Evolutionary conservation across 2,888 invertebrate species (phyloP).

Genomic region (Argynnis bischoffii): DNA sequence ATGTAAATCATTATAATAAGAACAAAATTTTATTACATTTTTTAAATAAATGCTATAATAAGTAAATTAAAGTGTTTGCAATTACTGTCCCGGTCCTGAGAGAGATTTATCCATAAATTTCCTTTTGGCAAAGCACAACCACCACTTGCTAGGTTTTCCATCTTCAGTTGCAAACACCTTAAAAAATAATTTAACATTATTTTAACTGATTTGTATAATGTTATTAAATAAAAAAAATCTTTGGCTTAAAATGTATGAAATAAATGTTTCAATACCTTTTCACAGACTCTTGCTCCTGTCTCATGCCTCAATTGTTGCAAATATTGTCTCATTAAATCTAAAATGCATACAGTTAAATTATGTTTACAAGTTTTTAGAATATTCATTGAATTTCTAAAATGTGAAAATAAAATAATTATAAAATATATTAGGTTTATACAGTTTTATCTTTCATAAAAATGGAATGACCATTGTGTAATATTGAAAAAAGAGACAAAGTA

Average conservation of each 20-base stretch:
- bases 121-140: constrained; percentile 99
- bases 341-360: constrained; percentile 45
- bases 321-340: constrained; percentile 96
- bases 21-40: constrained; percentile 2
- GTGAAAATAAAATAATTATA: too few species aligned
- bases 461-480: too few species aligned
- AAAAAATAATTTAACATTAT: background rate
- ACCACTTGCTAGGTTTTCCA: constrained; percentile 99
- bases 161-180: constrained; percentile 91
- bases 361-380: background rate
- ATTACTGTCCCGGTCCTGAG: constrained; percentile 92
- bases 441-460: too few species aligned
- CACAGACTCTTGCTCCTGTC: constrained; percentile 94
- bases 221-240: too few species aligned
- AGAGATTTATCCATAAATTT: constrained; percentile 99
- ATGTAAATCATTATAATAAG: constrained; percentile 2
- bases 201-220: too few species aligned
- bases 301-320: constrained; percentile 97
- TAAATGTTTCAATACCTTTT: constrained; percentile 83
- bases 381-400: too few species aligned
- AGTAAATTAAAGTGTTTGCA: constrained; percentile 8
- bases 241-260: background rate
- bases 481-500: too few species aligned
- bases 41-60: constrained; percentile 35
- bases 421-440: too few species aligned